Base-by-base conservation (phyloP, 2,113 vertebrate genomes). In the Bos indicus region DNA sequence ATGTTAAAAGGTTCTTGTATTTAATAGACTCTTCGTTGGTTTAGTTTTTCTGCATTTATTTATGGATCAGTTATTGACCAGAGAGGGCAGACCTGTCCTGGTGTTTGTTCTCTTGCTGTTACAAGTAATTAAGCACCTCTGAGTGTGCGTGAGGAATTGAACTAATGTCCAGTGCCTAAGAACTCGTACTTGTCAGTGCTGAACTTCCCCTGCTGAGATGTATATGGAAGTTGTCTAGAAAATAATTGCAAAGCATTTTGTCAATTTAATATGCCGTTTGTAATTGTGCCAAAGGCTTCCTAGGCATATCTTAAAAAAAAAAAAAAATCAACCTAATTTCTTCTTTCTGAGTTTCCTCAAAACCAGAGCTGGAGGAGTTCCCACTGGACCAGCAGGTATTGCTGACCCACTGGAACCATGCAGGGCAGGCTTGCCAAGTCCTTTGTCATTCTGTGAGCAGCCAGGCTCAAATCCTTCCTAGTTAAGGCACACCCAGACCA, bases 121-220 rank as follows among this genome's bases (percentile, higher is more conserved):
- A 86, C 6, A 90, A 93, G 91, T 95, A 97, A 97, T 98, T 97
- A 97, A 97, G 88, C 91, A 93, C 91, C 59, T 94, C 81, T 28
- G n/a, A 62, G 60, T 96, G 83, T 92, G 40, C 48, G 28, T 94
- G 97, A 96, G 87, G 97, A 97, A 97, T 97, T 96, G 95, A 85
- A 97, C 94, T 97, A 95, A 96, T 98, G 96, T 91, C 87, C 91
- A 60, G 36, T 54, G 26, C n/a, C 23, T 67, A n/a, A 97, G 93
- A 96, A 59, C 74, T 43, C 74, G 67, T 28, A 21, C 82, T 94
- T 83, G 88, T 74, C 84, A 88, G 56, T 93, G 62, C 57, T 46
- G 46, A 93, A 57, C 84, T 84, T 96, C 83, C 92, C 97, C 97
- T 97, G 97, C 98, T 97, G 97, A 93, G 98, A 94, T 90, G 13